These are phyloP conservation scores for Pipra filicauda DNA, from an alignment of 2,113 vertebrate species.

Conservation along the genomic window DNA sequence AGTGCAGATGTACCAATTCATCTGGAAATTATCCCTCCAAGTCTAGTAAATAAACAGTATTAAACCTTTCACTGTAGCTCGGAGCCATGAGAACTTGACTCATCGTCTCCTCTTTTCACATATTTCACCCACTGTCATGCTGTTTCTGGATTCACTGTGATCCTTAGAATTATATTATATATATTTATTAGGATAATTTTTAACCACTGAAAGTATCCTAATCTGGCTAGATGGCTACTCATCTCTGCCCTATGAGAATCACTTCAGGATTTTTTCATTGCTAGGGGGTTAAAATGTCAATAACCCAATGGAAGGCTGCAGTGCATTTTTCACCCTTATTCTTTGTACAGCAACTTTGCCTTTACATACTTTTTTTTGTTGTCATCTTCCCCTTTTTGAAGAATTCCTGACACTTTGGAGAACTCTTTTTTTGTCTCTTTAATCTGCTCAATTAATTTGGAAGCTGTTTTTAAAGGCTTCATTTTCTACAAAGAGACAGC, in stretches of 20 bases:
- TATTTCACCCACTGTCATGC: neutral
- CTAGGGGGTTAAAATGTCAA: neutral
- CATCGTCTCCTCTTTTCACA: neutral
- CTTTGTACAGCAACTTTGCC: neutral
- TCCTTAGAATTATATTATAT: neutral
- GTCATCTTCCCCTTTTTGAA: neutral
- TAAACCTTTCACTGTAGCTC: neutral
- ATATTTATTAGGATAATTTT: neutral
- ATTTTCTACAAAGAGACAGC: neutral
- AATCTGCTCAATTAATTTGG: neutral
- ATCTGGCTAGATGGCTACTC: neutral
- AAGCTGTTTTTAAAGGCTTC: neutral
- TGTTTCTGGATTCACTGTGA: neutral
- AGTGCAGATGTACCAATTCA: neutral
- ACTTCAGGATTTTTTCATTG: neutral
- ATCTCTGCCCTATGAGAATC: neutral
- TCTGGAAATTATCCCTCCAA: neutral
- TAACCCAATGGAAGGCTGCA: neutral
- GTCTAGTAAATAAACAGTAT: neutral
- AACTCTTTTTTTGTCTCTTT: neutral
- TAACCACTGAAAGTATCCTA: neutral
- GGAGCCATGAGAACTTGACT: neutral
- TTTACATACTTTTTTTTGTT: neutral
- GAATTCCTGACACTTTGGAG: neutral
- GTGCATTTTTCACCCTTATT: neutral